Evolutionary conservation across 2,113 vertebrate genomes (phyloP).

Genomic region (Heliornis fulica): DNA sequence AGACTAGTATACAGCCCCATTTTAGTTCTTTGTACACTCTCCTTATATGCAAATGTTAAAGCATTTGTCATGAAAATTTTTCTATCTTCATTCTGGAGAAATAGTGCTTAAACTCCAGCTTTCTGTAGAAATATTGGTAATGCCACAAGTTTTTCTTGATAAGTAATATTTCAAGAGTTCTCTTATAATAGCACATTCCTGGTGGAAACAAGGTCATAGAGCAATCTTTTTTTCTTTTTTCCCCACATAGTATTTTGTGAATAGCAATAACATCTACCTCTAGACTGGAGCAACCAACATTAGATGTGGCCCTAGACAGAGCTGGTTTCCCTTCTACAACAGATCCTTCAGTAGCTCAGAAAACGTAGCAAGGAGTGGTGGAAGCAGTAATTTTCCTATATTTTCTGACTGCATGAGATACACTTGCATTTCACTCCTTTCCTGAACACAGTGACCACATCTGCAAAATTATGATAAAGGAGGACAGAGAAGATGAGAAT

Average conservation of each 20-base stretch:
- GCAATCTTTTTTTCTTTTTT: neutral
- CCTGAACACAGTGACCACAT: neutral
- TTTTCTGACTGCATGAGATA: neutral
- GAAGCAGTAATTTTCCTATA: neutral
- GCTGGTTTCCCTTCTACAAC: neutral
- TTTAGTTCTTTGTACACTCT: neutral
- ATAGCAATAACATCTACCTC: neutral
- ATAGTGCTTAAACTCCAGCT: neutral
- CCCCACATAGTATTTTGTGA: neutral
- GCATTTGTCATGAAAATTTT: neutral
- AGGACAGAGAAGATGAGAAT: neutral
- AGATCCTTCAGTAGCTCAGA: neutral
- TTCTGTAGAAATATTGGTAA: neutral
- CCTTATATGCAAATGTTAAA: neutral
- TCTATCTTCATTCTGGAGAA: neutral
- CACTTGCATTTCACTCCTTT: neutral
- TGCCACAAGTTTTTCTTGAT: neutral
- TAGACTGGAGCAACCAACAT: neutral
- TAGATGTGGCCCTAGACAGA: neutral
- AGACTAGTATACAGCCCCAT: neutral
- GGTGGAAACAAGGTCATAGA: neutral
- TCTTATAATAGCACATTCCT: neutral
- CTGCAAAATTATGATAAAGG: neutral
- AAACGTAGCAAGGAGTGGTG: neutral
- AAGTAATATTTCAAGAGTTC: neutral